Evolutionary conservation across 2,888 invertebrate genomes (phyloP).

Genomic region (Oscheius myriophilus): DNA sequence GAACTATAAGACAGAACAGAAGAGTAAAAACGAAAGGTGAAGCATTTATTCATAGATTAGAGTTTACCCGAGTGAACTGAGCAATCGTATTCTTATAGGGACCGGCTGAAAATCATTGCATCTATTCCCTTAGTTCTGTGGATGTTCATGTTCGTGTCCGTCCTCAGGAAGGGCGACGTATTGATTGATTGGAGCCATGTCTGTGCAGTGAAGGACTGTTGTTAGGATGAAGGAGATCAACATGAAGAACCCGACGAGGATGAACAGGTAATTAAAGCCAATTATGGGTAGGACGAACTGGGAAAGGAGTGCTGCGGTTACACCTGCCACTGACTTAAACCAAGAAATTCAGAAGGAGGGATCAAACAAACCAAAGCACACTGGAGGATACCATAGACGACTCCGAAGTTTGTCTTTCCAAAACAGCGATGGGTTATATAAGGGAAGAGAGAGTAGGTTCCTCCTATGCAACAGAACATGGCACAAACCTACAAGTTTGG

Average conservation of each 20-base stretch:
- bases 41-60: no score
- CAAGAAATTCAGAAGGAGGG: no score
- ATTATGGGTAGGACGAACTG: conserved; percentile 55
- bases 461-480: conserved; percentile 65
- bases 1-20: no score
- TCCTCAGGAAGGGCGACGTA: conserved; percentile 14
- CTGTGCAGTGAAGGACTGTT: conserved; percentile 50
- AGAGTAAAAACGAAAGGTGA: no score
- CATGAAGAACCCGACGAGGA: conserved; percentile 55
- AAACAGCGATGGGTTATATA: conserved; percentile 63
- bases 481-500: conserved; percentile 61
- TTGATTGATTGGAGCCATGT: conserved; percentile 32
- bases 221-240: conserved; percentile 56
- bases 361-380: conserved; percentile 53
- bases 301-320: conserved; percentile 62
- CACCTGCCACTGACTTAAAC: conserved; percentile 60
- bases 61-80: no score
- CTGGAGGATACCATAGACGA: conserved; percentile 65
- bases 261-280: conserved; percentile 61
- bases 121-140: neutral
- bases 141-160: conserved; percentile 10
- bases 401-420: conserved; percentile 64
- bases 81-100: no score
- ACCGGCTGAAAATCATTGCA: no score
- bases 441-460: conserved; percentile 66